Percentiles rank a stretch among this genome's conserved stretches.
Conservation (phyloP, 2,797 vertebrate genomes). For the Lateolabrax maculatus region DNA sequence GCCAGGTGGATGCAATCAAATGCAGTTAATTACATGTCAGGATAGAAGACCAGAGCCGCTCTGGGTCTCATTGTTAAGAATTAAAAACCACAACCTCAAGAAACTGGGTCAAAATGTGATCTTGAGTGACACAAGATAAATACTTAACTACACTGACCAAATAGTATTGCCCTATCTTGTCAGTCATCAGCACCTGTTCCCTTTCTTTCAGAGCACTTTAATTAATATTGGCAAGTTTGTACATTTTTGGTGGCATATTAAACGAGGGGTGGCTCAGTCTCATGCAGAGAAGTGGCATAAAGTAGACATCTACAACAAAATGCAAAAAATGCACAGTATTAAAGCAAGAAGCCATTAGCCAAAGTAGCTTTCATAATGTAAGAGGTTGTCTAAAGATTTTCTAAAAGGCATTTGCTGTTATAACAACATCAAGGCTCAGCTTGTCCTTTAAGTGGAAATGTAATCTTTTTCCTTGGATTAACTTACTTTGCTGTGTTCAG, state of each 20-base stretch:
- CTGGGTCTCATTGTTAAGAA: neutral
- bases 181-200: neutral
- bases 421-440: neutral
- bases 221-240: neutral
- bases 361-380: neutral
- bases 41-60: neutral
- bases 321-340: neutral
- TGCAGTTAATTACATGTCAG: neutral
- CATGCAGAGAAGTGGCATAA: neutral
- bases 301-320: neutral
- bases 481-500: neutral
- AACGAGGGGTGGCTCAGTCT: neutral
- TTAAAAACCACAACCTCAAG: neutral
- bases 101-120: neutral
- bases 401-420: neutral
- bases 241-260: neutral
- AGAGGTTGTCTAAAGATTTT: neutral
- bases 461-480: neutral
- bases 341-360: neutral
- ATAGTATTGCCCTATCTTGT: neutral
- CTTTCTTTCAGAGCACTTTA: neutral
- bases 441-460: slow-evolving; percentile 7
- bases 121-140: neutral
- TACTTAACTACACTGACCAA: neutral
- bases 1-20: neutral